Conservation (phyloP, 2,888 invertebrate species). For the Trachelus troglodyta region DNA sequence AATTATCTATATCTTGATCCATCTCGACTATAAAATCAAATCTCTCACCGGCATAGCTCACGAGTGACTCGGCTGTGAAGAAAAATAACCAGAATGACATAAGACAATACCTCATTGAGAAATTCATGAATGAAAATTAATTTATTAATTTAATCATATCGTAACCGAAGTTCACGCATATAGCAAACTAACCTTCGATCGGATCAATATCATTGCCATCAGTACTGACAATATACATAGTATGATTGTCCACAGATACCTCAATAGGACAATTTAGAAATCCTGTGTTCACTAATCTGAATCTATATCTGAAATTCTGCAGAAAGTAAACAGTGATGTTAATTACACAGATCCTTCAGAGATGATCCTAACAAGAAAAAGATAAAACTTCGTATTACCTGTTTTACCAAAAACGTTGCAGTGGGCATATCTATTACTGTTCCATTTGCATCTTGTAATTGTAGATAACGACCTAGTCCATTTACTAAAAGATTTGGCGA, state of each 20-base stretch:
- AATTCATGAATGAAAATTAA: neutral
- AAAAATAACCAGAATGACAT: constrained; percentile 5
- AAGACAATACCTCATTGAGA: neutral
- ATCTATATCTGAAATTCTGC: constrained; percentile 80
- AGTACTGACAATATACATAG: constrained; percentile 79
- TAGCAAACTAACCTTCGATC: constrained; percentile 72
- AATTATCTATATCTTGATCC: constrained; percentile 76
- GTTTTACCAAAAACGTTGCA: constrained; percentile 75
- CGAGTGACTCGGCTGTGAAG: constrained; percentile 71
- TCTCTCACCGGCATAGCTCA: constrained; percentile 89
- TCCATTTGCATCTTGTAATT: constrained; percentile 61
- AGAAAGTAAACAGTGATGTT: constrained; percentile 34
- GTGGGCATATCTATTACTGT: constrained; percentile 69
- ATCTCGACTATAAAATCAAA: constrained; percentile 86
- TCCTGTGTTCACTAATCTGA: constrained; percentile 86
- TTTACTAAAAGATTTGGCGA: constrained; percentile 85
- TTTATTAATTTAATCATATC: neutral
- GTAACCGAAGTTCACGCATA: neutral
- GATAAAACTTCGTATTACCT: constrained; percentile 65
- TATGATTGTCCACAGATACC: constrained; percentile 85
- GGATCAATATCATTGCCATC: constrained; percentile 85
- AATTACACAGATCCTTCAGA: neutral
- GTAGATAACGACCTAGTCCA: constrained; percentile 77
- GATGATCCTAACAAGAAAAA: neutral
- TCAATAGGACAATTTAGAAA: constrained; percentile 90